Percentiles rank a stretch among this genome's conserved stretches.
Conservation (phyloP, 2,113 vertebrate species). For the Notothenia rossii region DNA sequence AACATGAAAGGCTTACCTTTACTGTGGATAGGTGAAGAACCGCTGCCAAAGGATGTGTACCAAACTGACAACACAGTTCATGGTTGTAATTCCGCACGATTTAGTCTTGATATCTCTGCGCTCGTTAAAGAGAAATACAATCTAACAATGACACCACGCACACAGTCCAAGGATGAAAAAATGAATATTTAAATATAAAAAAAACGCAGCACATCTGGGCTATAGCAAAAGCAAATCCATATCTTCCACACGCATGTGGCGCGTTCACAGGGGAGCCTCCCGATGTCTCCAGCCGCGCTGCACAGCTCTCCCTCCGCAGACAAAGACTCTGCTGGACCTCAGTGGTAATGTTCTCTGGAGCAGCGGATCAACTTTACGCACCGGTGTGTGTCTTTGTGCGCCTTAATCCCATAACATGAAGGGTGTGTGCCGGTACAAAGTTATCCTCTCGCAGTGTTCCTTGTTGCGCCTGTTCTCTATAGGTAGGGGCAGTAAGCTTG, state of each 20-base stretch:
- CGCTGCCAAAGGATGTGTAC: constrained; percentile 77
- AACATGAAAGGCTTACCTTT: constrained; percentile 70
- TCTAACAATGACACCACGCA: neutral
- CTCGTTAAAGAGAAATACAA: constrained; percentile 22
- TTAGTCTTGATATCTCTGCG: constrained; percentile 47
- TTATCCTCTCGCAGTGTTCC: constrained; percentile 31
- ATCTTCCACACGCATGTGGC: constrained; percentile 47
- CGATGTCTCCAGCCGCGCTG: constrained; percentile 30
- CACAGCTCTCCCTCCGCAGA: constrained; percentile 35
- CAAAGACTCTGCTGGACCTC: constrained; percentile 39
- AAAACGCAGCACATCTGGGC: constrained; percentile 48
- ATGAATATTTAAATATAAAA: neutral
- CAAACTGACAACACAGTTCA: constrained; percentile 83
- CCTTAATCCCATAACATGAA: constrained; percentile 16
- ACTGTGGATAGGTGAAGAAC: constrained; percentile 75
- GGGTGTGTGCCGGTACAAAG: constrained; percentile 26
- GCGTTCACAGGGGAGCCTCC: constrained; percentile 50
- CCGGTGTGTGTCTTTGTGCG: constrained; percentile 19
- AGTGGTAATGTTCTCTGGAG: neutral
- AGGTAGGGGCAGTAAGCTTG: constrained; percentile 22
- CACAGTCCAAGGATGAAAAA: constrained; percentile 14
- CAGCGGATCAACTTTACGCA: constrained; percentile 61
- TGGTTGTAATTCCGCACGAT: constrained; percentile 79
- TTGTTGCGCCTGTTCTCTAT: neutral
- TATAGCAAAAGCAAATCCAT: constrained; percentile 75